Conservation (phyloP, 2,113 vertebrate genomes). For the Saguinus imperator region DNA sequence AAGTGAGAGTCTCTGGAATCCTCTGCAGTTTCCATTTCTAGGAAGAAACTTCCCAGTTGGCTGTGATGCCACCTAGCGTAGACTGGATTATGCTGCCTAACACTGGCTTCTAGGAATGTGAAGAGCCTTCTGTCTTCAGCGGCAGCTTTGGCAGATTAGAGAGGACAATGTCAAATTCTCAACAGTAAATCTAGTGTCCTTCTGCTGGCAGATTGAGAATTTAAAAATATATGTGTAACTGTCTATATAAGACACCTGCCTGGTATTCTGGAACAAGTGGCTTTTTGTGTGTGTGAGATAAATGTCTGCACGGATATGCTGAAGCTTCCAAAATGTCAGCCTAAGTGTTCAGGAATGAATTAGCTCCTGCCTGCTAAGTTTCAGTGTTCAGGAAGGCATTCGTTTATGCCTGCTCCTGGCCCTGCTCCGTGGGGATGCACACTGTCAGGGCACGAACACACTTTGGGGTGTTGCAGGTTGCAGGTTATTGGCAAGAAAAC, state of each 20-base stretch:
- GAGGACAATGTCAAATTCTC: neutral
- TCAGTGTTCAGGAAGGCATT: neutral
- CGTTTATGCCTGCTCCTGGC: neutral
- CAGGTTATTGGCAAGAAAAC: neutral
- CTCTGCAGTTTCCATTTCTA: neutral
- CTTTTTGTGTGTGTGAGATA: neutral
- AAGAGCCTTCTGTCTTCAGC: neutral
- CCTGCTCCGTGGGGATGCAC: neutral
- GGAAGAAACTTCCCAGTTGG: neutral
- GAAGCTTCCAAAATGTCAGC: neutral
- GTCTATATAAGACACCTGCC: neutral
- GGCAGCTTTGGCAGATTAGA: neutral
- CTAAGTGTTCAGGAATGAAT: neutral
- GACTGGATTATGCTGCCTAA: neutral
- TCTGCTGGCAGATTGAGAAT: neutral
- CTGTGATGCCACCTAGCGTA: neutral
- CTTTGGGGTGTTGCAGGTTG: neutral
- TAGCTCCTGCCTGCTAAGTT: neutral
- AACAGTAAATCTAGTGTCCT: neutral
- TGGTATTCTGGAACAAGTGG: neutral
- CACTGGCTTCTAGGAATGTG: neutral
- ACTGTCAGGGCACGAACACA: accelerated
- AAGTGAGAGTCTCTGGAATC: neutral
- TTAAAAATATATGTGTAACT: neutral
- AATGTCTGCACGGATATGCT: neutral